Evolutionary conservation across 2,888 invertebrate species (phyloP).

Genomic region (Nomada goodeniana): DNA sequence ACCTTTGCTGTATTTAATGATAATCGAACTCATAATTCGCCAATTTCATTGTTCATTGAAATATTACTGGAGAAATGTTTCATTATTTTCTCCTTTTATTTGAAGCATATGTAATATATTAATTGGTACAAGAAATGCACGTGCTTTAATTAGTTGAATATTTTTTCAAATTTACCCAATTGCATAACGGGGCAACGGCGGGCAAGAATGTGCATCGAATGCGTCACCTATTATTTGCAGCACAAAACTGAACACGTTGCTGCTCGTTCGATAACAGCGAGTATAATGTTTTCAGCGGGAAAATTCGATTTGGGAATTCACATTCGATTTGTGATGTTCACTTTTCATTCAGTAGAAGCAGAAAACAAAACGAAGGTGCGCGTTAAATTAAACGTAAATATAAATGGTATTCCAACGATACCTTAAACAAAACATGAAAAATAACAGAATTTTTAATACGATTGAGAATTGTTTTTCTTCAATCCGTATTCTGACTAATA

Average conservation of each 20-base stretch:
- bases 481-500: not conserved
- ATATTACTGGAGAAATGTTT: not conserved
- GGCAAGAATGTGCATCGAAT: slow-evolving; percentile 19
- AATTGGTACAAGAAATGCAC: not conserved
- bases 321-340: too few species aligned
- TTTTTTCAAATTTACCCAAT: not conserved
- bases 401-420: not conserved
- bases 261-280: slow-evolving; percentile 44
- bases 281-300: slow-evolving; percentile 26
- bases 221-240: slow-evolving; percentile 43
- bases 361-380: not conserved
- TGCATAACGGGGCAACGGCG: slow-evolving; percentile 9
- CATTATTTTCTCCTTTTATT: not conserved
- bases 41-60: not conserved
- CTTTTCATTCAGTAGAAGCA: too few species aligned
- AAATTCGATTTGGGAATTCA: slow-evolving; percentile 24
- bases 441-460: not conserved
- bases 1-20: not conserved
- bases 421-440: not conserved
- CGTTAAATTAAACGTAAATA: not conserved
- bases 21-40: not conserved
- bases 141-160: too few species aligned
- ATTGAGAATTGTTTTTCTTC: not conserved
- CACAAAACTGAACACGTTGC: slow-evolving; percentile 1
- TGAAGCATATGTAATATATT: not conserved